phyloP scores from a whole-genome alignment of 1,140 invertebrate species.

The Paralvinella palmiformis region DNA sequence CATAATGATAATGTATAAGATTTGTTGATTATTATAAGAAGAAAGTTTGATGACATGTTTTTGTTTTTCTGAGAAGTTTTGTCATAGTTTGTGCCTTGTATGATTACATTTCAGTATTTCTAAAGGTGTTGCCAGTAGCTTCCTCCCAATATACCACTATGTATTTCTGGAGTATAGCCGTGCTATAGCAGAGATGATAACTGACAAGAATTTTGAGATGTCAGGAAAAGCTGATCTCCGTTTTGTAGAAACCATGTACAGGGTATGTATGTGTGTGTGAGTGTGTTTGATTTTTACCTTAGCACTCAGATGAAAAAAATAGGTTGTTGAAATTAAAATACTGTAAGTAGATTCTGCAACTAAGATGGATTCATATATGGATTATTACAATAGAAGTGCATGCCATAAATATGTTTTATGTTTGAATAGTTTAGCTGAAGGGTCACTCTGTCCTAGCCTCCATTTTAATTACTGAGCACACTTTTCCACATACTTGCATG shows the following conservation, averaged over 20 bases:
- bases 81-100: neutral
- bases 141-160: constrained; percentile 33
- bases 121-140: constrained; percentile 24
- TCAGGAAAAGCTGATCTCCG: constrained; percentile 32
- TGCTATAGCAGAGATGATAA: constrained; percentile 23
- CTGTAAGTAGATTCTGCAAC: no score
- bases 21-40: no score
- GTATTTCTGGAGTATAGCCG: constrained; percentile 29
- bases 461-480: neutral
- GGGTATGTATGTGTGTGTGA: constrained; percentile 22
- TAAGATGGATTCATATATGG: no score
- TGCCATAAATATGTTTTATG: neutral
- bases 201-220: constrained; percentile 27
- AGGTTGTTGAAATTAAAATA: no score
- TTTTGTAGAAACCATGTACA: constrained; percentile 35
- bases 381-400: no score
- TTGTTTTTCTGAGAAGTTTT: neutral
- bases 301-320: no score
- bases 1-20: no score
- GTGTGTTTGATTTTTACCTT: no score
- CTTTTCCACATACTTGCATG: neutral
- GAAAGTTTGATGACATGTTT: no score
- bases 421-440: neutral
- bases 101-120: constrained; percentile 25
- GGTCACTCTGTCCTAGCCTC: neutral